These are phyloP conservation scores for Aricia agestis DNA, from an alignment of 1,140 invertebrate species.

Conservation along the genomic window DNA sequence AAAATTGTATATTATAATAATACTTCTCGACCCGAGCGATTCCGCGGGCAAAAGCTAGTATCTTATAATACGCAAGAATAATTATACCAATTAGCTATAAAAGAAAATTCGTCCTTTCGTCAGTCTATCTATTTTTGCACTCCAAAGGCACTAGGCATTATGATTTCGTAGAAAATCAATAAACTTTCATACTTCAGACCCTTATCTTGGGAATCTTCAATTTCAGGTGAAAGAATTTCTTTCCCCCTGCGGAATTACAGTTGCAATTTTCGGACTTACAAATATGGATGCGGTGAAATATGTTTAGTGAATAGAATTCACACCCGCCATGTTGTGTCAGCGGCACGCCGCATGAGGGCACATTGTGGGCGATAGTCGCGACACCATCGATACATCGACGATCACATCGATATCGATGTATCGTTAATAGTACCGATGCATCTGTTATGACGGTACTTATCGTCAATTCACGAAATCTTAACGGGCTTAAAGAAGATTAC, in stretches of 20 bases:
- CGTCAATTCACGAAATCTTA: no score
- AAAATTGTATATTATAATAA: no score
- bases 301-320: constrained; percentile 41
- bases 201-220: not conserved
- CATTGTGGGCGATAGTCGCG: constrained; percentile 32
- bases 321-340: constrained; percentile 37
- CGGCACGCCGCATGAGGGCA: constrained; percentile 41
- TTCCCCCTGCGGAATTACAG: not conserved
- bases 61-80: no score
- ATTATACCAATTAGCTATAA: no score
- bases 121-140: not conserved
- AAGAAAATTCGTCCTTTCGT: no score
- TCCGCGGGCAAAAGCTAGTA: no score
- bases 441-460: no score
- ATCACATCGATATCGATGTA: constrained; percentile 13
- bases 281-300: constrained; percentile 25
- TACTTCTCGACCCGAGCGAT: no score
- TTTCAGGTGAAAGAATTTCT: not conserved
- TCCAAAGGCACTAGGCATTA: no score
- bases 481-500: no score
- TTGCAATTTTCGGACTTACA: constrained; percentile 26
- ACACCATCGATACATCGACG: not conserved
- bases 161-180: not conserved
- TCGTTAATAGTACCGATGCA: not conserved
- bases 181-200: not conserved